These are phyloP conservation scores for Nomada fucata DNA, from an alignment of 2,888 invertebrate genomes.

Conservation along the genomic window DNA sequence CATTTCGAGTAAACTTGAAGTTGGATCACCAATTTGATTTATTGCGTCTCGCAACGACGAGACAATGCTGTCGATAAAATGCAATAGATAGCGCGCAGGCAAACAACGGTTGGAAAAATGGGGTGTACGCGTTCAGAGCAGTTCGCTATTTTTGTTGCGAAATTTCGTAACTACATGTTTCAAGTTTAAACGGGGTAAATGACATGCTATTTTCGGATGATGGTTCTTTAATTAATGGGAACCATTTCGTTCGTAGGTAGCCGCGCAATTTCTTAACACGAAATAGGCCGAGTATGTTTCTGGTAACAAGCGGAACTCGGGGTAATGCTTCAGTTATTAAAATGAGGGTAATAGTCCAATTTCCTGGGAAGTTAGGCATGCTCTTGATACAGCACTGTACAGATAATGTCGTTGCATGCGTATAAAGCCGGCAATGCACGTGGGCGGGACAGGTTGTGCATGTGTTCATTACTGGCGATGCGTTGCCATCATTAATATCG, in stretches of 20 bases:
- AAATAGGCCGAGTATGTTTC: not conserved
- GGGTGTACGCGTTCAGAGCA: not conserved
- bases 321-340: slow-evolving; percentile 27
- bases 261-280: not conserved
- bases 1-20: too few species aligned
- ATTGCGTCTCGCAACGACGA: too few species aligned
- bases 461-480: slow-evolving; percentile 73
- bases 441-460: slow-evolving; percentile 71
- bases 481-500: slow-evolving; percentile 70
- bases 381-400: slow-evolving; percentile 40
- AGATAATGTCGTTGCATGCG: slow-evolving; percentile 51
- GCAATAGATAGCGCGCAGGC: too few species aligned
- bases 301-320: slow-evolving; percentile 27
- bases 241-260: not conserved
- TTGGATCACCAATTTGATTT: too few species aligned
- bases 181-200: not conserved
- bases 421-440: slow-evolving; percentile 58
- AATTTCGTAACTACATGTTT: not conserved
- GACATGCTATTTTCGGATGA: not conserved
- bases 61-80: too few species aligned
- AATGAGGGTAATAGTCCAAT: slow-evolving; percentile 39
- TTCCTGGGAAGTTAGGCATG: slow-evolving; percentile 35
- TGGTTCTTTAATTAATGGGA: not conserved
- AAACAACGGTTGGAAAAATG: not conserved
- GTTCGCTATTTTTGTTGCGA: not conserved